Evolutionary conservation across 1,140 invertebrate species (phyloP), one percentile per base, ranked within the genome.

Genomic region (Heliothis virescens): DNA sequence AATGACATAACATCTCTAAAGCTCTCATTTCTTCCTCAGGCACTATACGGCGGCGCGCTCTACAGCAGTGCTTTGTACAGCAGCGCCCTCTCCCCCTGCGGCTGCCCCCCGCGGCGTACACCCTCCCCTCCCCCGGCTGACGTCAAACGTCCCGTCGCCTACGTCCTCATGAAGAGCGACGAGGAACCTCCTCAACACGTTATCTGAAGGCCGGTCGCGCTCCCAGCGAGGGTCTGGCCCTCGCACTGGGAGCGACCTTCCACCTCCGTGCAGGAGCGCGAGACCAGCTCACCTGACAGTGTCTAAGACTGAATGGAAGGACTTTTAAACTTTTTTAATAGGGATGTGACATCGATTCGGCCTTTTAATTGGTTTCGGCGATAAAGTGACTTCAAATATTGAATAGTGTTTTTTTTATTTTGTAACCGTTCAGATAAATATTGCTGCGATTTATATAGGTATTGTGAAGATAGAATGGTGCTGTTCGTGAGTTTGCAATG

Each of bases 201-300:
- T 91, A 97, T 97, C 96, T 97, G 97, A 97, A 97, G 96, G 95
- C 97, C 97, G 94, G 96, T 97, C 95, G 96, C 97, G 97, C 97
- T 97, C 94, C 97, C 96, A 86, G 95, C 93, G 79, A 82, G 93
- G 91, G 91, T 95, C 82, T 95, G 95, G 88, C 93, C 93, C 26
- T 88, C 91, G 84, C 95, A 95, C 91, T 96, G 95, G 95, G 92
- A 94, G 92, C 90, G 87, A 78, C 91, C 93, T n/a, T 93, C 92
- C 75, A 94, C 92, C 9, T 94, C 92, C 13, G 86, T 86, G 11
- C 80, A 79, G 53, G 92, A 92, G 55, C 72, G 90, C 59, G 89
- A 90, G 1, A 79, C 72, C 79, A 90, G 89, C 79, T 90, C 92
- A 0, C 92, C 92, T 2, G 92, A 94, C 73, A 93, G 92, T 82